A percentile compares a stretch with the other conserved stretches of the same genome.
phyloP scores from a whole-genome alignment of 2,797 vertebrate species.

The Crossoptilon crossoptilon region DNA sequence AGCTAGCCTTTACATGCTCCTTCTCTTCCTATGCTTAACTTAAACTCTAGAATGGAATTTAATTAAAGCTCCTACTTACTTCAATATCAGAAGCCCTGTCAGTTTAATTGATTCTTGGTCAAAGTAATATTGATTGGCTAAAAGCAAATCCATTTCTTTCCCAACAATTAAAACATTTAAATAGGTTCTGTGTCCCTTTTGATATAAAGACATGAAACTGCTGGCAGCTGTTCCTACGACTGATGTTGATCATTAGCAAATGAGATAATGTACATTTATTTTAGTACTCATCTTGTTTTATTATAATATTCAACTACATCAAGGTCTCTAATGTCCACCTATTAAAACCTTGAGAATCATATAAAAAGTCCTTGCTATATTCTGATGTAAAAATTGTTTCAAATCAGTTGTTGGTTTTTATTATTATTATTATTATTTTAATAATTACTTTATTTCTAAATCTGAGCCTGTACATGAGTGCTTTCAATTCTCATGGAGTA shows the following conservation, averaged over 20 bases:
- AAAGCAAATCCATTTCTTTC: conserved; percentile 82
- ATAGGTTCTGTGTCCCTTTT: conserved; percentile 72
- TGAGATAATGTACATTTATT: conserved; percentile 75
- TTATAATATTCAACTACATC: conserved; percentile 47
- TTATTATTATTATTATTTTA: too few species aligned
- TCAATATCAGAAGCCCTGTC: conserved; percentile 73
- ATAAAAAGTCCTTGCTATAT: not conserved
- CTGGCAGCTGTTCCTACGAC: conserved; percentile 61
- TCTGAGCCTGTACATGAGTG: not conserved
- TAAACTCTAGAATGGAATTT: conserved; percentile 74
- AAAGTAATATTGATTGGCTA: conserved; percentile 84
- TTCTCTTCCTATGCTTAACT: conserved; percentile 33
- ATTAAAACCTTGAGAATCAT: conserved; percentile 26
- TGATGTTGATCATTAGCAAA: conserved; percentile 77
- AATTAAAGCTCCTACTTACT: conserved; percentile 78
- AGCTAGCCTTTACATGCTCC: not conserved
- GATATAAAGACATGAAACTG: conserved; percentile 67
- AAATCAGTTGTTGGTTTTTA: not conserved
- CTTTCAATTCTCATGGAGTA: not conserved
- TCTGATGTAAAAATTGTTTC: not conserved
- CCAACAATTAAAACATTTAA: conserved; percentile 83
- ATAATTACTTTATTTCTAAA: not conserved
- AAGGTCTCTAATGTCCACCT: not conserved
- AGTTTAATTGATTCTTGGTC: conserved; percentile 82
- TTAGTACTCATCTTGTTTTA: conserved; percentile 58